Conservation (phyloP, 2,113 vertebrate species). For the Alectura lathami region DNA sequence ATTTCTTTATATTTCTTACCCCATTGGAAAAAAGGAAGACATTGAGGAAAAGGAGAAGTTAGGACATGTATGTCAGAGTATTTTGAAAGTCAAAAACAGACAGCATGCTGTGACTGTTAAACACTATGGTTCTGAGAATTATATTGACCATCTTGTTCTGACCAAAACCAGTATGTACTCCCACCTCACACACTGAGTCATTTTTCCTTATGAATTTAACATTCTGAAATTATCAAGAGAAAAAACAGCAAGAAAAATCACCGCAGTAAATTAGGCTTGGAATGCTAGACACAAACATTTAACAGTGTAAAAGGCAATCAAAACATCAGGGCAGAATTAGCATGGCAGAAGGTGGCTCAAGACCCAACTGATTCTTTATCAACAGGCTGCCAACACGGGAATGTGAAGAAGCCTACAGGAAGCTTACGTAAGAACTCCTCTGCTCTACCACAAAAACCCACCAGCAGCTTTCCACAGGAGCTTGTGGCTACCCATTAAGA, state of each 20-base stretch:
- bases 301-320: neutral
- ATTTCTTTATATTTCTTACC: neutral
- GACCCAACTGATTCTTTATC: neutral
- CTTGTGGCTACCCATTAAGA: neutral
- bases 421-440: neutral
- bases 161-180: neutral
- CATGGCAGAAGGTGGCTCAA: neutral
- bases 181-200: fast-evolving
- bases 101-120: neutral
- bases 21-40: neutral
- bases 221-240: neutral
- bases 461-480: neutral
- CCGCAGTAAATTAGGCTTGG: neutral
- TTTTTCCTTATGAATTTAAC: neutral
- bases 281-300: neutral
- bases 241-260: neutral
- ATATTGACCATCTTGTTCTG: neutral
- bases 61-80: neutral
- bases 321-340: neutral
- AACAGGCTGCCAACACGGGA: neutral
- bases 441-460: neutral
- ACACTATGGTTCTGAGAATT: neutral
- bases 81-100: neutral
- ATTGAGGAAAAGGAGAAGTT: neutral
- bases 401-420: neutral